A percentile compares a stretch with the other conserved stretches of the same genome.
Conservation (phyloP, 1,140 invertebrate species). For the Drosophila seguyi region DNA sequence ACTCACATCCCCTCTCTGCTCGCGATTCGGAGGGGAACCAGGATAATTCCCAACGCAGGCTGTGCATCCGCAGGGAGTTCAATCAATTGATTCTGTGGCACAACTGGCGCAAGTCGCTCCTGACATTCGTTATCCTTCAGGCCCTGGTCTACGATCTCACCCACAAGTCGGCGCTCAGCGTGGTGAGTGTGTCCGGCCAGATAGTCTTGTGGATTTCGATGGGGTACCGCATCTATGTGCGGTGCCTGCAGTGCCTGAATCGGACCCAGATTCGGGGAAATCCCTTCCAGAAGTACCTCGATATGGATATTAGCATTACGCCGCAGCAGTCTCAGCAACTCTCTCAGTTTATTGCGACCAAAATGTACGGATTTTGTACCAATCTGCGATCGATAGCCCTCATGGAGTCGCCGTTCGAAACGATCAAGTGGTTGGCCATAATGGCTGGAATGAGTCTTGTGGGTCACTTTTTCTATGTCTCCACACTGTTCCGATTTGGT, state of each 20-base stretch:
- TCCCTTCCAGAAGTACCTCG: conserved; percentile 10
- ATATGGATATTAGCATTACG: conserved; percentile 16
- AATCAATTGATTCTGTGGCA: conserved; percentile 30
- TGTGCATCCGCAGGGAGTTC: conserved; percentile 10
- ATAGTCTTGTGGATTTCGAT: not conserved
- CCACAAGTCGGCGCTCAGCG: not conserved
- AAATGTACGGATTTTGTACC: not conserved
- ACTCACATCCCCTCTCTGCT: too few species aligned
- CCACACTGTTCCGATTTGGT: conserved; percentile 3
- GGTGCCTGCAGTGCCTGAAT: conserved; percentile 4
- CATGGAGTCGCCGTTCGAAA: not conserved
- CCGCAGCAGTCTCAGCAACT: not conserved
- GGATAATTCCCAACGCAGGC: not conserved
- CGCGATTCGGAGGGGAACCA: not conserved
- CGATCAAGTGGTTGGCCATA: conserved; percentile 4
- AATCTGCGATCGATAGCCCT: conserved; percentile 4
- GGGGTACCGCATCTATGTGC: conserved; percentile 13
- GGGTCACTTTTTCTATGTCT: not conserved
- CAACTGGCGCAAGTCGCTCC: conserved; percentile 19
- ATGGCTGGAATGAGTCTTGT: not conserved
- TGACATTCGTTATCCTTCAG: conserved; percentile 7
- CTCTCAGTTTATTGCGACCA: not conserved
- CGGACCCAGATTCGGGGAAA: not conserved
- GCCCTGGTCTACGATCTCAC: conserved; percentile 10
- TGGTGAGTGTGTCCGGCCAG: conserved; percentile 7